These are phyloP conservation scores for Sarcophaga bullata DNA, from an alignment of 1,140 invertebrate genomes.

Conservation along the genomic window DNA sequence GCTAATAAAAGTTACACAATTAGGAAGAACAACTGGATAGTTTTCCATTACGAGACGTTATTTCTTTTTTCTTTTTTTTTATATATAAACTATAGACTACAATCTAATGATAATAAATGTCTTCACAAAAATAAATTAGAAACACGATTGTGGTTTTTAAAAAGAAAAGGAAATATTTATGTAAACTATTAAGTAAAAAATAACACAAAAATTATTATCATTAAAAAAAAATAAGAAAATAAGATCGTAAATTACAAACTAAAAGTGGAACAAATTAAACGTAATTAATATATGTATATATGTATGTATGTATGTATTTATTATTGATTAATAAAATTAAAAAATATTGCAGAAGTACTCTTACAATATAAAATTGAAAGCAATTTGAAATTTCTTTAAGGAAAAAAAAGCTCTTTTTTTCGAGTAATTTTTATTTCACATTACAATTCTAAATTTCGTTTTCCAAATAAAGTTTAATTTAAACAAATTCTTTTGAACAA, in stretches of 20 bases:
- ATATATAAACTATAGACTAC: not conserved
- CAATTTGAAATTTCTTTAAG: no score
- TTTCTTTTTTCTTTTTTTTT: not conserved
- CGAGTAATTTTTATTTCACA: no score
- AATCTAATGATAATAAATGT: constrained; percentile 17
- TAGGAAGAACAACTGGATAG: not conserved
- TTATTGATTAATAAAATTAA: no score
- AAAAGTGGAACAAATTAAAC: not conserved
- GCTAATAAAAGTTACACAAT: constrained; percentile 18
- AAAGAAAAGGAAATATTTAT: not conserved
- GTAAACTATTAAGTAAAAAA: not conserved
- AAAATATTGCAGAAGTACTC: no score
- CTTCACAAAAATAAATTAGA: not conserved
- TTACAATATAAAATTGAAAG: no score
- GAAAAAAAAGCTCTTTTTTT: no score
- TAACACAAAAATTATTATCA: no score
- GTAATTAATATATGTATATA: not conserved
- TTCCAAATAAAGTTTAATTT: no score
- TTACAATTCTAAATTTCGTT: no score
- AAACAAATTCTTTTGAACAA: no score
- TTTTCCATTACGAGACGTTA: not conserved
- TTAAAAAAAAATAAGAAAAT: not conserved
- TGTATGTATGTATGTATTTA: no score
- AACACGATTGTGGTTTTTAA: not conserved
- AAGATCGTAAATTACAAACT: not conserved